phyloP scores from a whole-genome alignment of 1,140 invertebrate genomes.

The Uloborus diversus region DNA sequence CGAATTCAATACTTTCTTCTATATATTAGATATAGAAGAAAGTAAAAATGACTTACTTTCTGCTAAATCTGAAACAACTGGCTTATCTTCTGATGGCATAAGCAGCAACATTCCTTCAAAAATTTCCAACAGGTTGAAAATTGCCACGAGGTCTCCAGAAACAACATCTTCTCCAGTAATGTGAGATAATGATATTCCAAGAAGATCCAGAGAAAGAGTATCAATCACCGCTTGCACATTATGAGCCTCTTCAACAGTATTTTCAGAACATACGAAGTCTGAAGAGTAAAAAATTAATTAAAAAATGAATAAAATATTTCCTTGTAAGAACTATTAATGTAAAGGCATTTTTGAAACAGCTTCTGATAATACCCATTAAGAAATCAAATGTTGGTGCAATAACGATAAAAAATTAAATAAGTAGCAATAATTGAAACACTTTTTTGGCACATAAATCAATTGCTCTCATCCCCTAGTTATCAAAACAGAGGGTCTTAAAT shows the following conservation, averaged over 20 bases:
- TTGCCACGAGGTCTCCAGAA: slow-evolving; percentile 18
- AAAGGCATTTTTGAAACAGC: neutral
- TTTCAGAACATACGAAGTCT: slow-evolving; percentile 16
- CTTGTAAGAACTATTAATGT: neutral
- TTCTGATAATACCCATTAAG: neutral
- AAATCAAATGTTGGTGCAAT: neutral
- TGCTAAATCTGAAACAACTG: neutral
- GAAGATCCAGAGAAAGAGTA: slow-evolving; percentile 47
- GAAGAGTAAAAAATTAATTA: neutral
- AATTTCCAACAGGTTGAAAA: slow-evolving; percentile 41
- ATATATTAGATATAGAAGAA: no score
- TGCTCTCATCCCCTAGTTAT: no score
- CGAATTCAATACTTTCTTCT: no score
- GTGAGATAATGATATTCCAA: slow-evolving; percentile 48
- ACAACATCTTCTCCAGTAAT: slow-evolving; percentile 53
- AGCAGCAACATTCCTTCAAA: slow-evolving; percentile 15
- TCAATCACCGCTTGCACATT: slow-evolving; percentile 54
- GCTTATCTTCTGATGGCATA: neutral
- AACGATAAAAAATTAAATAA: neutral
- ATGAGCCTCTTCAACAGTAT: slow-evolving; percentile 37
- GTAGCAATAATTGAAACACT: neutral
- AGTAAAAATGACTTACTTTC: neutral
- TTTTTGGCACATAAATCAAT: neutral
- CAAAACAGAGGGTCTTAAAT: no score
- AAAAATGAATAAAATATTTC: neutral